Evolutionary conservation across 2,888 invertebrate genomes (phyloP).

Genomic region (Polietes domitor): DNA sequence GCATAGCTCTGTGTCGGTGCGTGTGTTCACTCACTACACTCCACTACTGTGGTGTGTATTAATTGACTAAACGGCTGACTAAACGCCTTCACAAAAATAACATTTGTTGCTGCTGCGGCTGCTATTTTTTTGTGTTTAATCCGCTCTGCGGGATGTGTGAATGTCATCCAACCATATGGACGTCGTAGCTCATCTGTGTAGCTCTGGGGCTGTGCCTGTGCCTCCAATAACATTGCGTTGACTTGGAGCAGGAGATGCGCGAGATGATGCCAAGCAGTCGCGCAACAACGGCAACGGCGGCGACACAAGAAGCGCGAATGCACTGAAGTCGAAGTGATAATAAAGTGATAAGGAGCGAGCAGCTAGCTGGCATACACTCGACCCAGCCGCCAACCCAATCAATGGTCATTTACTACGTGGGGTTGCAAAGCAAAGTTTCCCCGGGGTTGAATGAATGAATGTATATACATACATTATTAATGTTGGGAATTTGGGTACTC

Average conservation of each 20-base stretch:
- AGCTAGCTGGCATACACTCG: slow-evolving; percentile 20
- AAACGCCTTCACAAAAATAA: slow-evolving; percentile 63
- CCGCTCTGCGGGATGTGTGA: slow-evolving; percentile 18
- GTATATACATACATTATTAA: no score
- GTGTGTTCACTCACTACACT: slow-evolving; percentile 31
- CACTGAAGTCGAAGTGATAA: slow-evolving; percentile 61
- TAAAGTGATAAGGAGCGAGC: slow-evolving; percentile 59
- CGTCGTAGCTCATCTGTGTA: no score
- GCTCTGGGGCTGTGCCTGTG: neutral
- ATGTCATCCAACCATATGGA: slow-evolving; percentile 20
- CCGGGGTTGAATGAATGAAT: no score
- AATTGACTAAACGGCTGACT: slow-evolving; percentile 65
- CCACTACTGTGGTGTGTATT: slow-evolving; percentile 51
- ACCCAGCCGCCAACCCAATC: slow-evolving; percentile 26
- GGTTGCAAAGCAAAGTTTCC: neutral
- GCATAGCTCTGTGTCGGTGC: neutral
- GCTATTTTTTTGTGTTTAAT: neutral
- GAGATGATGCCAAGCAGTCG: no score
- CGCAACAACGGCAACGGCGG: neutral
- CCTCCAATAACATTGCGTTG: slow-evolving; percentile 11
- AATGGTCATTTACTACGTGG: neutral
- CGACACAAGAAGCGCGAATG: slow-evolving; percentile 42
- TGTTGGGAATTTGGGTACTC: no score
- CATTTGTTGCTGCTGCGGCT: slow-evolving; percentile 13
- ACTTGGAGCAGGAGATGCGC: no score